Evolutionary conservation across 2,888 invertebrate genomes (phyloP), one percentile per base, ranked within the genome.

Genomic region (Cryptocephalus primarius): DNA sequence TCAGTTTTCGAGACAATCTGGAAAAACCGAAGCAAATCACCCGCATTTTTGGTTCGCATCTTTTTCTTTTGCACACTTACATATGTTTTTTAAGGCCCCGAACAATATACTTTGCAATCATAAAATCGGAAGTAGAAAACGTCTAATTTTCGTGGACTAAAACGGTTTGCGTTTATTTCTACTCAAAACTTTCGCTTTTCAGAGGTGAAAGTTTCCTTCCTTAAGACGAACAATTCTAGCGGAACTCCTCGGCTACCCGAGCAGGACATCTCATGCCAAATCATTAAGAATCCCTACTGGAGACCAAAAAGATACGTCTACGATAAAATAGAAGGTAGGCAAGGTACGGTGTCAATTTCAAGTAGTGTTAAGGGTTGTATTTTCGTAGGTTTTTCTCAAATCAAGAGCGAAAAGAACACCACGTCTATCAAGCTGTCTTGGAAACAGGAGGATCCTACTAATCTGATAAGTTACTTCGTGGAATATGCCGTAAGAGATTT

Each of bases 161-260:
- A n/a, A n/a, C n/a, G n/a, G n/a, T n/a, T n/a, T n/a, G n/a, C n/a
- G n/a, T n/a, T n/a, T n/a, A n/a, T n/a, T 22, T 38, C 13, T 42
- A 14, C 10, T 14, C 31, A 6, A 22, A 39, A 33, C 39, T 12
- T 42, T 45, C 38, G 31, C 14, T 33, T 56, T 60, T 36, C 47
- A 64, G 64, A 64, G 47, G 60, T 64, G 2, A 63, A 62, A 57
- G 57, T 63, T 2, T 55, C 57, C 0, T 60, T 52, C 47, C 50
- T 63, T 33, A 58, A 60, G 45, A 43, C 60, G 8, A 55, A 51
- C 9, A 47, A 56, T 38, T 49, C 43, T 8, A 47, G 44, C 10
- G 48, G 44, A 39, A 6, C 22, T 4, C 22, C 22, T 22, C 22
- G 3, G 22, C 22, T 22, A 6, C 38, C 45, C 3, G 57, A 54